Evolutionary conservation across 2,797 vertebrate species (phyloP).

Genomic region (Neosilurus hyrtlii): DNA sequence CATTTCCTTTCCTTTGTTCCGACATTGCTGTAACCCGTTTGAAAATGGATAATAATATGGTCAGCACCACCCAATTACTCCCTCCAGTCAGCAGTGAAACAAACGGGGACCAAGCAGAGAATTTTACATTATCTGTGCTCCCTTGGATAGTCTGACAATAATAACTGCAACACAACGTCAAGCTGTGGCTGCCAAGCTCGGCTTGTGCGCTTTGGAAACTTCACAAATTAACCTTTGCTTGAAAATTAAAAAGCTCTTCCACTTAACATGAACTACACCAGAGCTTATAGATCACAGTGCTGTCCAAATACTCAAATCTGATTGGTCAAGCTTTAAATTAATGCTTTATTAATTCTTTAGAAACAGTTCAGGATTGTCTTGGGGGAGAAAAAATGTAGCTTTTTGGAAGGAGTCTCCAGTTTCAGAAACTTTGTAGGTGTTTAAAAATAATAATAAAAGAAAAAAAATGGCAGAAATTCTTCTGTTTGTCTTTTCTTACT

Average conservation of each 20-base stretch:
- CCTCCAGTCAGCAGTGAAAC: slow-evolving; percentile 83
- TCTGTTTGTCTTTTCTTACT: too few species aligned
- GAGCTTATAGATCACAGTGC: not conserved
- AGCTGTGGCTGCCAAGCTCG: slow-evolving; percentile 73
- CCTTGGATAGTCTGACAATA: slow-evolving; percentile 79
- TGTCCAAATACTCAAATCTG: not conserved
- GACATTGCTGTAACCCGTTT: slow-evolving; percentile 70
- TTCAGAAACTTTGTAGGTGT: not conserved
- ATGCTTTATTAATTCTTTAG: not conserved
- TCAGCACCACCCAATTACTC: slow-evolving; percentile 83
- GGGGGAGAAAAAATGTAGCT: not conserved
- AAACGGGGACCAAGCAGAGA: slow-evolving; percentile 77
- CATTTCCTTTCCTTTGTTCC: slow-evolving; percentile 79
- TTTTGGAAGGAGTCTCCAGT: not conserved
- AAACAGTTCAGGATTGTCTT: not conserved
- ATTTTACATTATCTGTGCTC: slow-evolving; percentile 81
- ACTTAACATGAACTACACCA: slow-evolving; percentile 1
- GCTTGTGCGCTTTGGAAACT: slow-evolving; percentile 69
- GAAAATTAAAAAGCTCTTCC: slow-evolving; percentile 28
- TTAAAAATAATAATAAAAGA: too few species aligned
- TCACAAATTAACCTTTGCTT: slow-evolving; percentile 50
- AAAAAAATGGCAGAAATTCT: too few species aligned
- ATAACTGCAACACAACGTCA: slow-evolving; percentile 77
- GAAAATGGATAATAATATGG: slow-evolving; percentile 75
- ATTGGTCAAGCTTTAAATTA: slow-evolving; percentile 10